phyloP scores from a whole-genome alignment of 2,797 vertebrate genomes.

The Gephyroberyx darwinii region DNA sequence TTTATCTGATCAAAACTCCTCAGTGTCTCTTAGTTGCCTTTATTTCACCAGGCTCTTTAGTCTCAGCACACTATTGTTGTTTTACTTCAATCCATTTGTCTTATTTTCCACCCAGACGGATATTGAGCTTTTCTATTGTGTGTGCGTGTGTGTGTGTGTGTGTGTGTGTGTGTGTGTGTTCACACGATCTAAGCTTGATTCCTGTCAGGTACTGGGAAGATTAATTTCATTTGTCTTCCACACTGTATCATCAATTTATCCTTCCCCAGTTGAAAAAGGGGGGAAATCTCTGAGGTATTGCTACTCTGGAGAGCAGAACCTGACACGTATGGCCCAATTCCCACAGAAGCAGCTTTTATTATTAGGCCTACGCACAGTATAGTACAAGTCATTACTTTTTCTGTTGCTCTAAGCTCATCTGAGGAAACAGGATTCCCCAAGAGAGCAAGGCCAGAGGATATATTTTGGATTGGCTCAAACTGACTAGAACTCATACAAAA shows the following conservation, averaged over 20 bases:
- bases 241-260: conserved; percentile 86
- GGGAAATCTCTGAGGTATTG: conserved; percentile 79
- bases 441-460: conserved; percentile 79
- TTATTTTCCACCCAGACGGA: conserved; percentile 66
- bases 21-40: conserved; percentile 53
- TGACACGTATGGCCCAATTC: conserved; percentile 84
- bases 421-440: conserved; percentile 79
- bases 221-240: conserved; percentile 87
- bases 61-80: conserved; percentile 60
- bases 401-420: conserved; percentile 83
- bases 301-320: conserved; percentile 82
- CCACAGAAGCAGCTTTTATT: conserved; percentile 86
- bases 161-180: conserved; percentile 4
- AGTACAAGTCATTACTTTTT: conserved; percentile 87
- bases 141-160: conserved; percentile 9
- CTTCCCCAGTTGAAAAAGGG: conserved; percentile 77
- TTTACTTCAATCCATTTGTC: conserved; percentile 71
- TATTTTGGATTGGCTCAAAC: conserved; percentile 80
- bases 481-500: conserved; percentile 75
- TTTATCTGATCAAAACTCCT: conserved; percentile 66
- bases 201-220: conserved; percentile 80
- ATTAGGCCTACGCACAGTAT: conserved; percentile 80
- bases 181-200: conserved; percentile 71
- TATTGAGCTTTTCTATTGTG: conserved; percentile 70
- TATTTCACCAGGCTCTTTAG: conserved; percentile 60